Evolutionary conservation across 2,888 invertebrate species (phyloP), one percentile per base, ranked within the genome.

Genomic region (Myopa tessellatipennis): DNA sequence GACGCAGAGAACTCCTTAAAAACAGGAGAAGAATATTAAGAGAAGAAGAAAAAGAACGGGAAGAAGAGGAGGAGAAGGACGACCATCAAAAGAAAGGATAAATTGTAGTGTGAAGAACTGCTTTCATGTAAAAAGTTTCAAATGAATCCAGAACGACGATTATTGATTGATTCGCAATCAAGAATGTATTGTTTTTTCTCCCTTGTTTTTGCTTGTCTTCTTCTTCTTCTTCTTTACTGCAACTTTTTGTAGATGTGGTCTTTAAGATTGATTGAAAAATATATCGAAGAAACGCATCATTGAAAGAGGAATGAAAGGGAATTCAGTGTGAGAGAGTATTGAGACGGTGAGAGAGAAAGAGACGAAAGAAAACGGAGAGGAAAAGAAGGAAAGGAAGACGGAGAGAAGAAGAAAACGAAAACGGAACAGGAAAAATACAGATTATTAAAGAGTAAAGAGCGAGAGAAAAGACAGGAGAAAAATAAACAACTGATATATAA

Each of bases 191-290:
- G 55, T 55, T 16, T 55, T 55, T 55, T 55, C 5, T 55, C n/a
- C 10, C 55, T 45, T 3, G 45, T 10, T 6, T 45, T 45, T 45
- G 10, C 3, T 45, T 6, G 45, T 45, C 10, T 45, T 8, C 45
- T 45, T 45, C 10, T 10, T 45, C 3, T 10, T 45, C 45, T 45
- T 45, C 10, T 45, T 45, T 45, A 45, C 14, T 55, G n/a, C 55
- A n/a, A 55, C 5, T n/a, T 14, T 55, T 8, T 55, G 55, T n/a
- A 6, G 5, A 12, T 14, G 16, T 36, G 67, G 12, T 34, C 34
- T 8, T 36, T 36, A 34, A 67, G 67, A 67, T 67, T 67, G 67
- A 67, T 67, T 34, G 40, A 18, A 34, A 67, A 67, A 36, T 67
- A 67, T 38, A 36, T n/a, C n/a, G 26, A 63, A 34, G 26, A 3